These are phyloP conservation scores for Drosophila auraria DNA, from an alignment of 1,140 invertebrate species.

Conservation along the genomic window DNA sequence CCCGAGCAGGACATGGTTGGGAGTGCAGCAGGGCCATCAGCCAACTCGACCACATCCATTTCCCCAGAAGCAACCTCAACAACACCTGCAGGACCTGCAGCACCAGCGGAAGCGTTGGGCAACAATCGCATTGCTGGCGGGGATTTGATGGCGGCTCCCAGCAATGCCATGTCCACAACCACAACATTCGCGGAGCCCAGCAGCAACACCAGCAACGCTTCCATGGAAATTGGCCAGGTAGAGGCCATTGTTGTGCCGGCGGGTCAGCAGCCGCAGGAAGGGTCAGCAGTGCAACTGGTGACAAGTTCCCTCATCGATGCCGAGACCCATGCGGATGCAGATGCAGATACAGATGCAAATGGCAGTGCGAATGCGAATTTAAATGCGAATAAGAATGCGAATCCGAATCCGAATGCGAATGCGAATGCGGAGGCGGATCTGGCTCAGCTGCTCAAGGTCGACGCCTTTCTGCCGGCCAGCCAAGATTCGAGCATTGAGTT, in stretches of 20 bases:
- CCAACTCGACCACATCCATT: conserved; percentile 4
- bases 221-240: conserved; percentile 54
- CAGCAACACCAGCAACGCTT: conserved; percentile 13
- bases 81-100: conserved; percentile 18
- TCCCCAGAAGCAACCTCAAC: conserved; percentile 14
- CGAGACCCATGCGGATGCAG: conserved; percentile 13
- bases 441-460: conserved; percentile 73
- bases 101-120: not conserved
- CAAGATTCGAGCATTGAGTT: conserved; percentile 45
- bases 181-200: conserved; percentile 26
- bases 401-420: conserved; percentile 8
- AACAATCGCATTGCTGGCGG: conserved; percentile 33
- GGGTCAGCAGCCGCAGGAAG: conserved; percentile 14
- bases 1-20: not conserved
- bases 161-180: conserved; percentile 38
- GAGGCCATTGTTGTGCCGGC: conserved; percentile 79
- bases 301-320: conserved; percentile 46
- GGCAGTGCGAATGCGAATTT: not conserved
- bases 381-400: not conserved
- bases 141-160: conserved; percentile 56
- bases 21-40: not conserved
- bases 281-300: conserved; percentile 52
- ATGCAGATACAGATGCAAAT: conserved; percentile 23
- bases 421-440: conserved; percentile 54
- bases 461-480: conserved; percentile 70